Percentiles rank a stretch among this genome's conserved stretches.
Conservation (phyloP, 2,888 invertebrate genomes). For the Alloscopus bannaensis region DNA sequence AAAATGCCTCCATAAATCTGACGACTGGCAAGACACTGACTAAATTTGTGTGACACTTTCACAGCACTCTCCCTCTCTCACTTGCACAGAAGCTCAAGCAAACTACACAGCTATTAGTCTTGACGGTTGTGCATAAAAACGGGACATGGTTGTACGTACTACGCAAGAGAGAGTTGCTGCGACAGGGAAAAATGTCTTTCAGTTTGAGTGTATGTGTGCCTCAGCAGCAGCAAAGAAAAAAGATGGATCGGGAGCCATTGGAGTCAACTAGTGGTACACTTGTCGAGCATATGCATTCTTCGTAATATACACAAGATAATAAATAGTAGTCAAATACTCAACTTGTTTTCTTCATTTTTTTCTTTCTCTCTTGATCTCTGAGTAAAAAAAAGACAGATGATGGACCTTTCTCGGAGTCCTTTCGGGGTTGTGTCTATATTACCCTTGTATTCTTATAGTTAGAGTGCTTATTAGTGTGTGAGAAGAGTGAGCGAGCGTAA, state of each 20-base stretch:
- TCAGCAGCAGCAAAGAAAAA: constrained; percentile 16
- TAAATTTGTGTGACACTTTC: constrained; percentile 62
- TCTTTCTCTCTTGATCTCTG: constrained; percentile 17
- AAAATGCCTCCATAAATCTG: constrained; percentile 62
- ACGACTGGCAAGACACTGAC: constrained; percentile 39
- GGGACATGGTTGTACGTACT: background rate
- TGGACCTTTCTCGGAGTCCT: no score
- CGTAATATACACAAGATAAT: constrained; percentile 41
- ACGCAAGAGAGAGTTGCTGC: constrained; percentile 6
- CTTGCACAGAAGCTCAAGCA: constrained; percentile 1
- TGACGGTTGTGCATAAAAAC: constrained; percentile 6
- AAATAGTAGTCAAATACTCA: constrained; percentile 31
- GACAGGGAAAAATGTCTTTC: constrained; percentile 23
- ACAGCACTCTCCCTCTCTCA: constrained; percentile 41
- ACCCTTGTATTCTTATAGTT: no score
- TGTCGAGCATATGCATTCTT: constrained; percentile 36
- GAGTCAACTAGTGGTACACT: constrained; percentile 59
- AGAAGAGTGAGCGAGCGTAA: no score
- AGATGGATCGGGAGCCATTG: constrained; percentile 45
- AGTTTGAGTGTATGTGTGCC: no score
- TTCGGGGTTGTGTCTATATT: no score
- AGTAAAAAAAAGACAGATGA: no score
- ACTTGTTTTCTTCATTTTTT: constrained; percentile 34
- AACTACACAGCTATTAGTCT: constrained; percentile 11
- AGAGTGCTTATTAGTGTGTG: no score